Evolutionary conservation across 2,797 vertebrate species (phyloP).

Genomic region (Pipistrellus nathusii): DNA sequence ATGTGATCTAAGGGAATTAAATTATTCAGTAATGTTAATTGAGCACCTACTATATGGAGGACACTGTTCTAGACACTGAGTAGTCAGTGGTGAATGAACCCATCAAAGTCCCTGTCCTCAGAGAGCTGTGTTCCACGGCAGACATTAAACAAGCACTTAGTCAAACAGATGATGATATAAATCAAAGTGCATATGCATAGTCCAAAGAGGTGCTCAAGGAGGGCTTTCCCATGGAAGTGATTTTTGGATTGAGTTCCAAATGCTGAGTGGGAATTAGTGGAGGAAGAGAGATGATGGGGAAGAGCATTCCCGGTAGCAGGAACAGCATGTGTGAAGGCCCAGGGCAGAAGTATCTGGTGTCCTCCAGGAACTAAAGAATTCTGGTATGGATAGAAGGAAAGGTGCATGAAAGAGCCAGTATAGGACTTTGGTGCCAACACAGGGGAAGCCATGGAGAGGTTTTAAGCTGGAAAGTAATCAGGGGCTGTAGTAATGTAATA

Average conservation of each 20-base stretch:
- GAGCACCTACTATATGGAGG: neutral
- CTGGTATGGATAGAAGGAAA: neutral
- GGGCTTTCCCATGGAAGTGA: slow-evolving; percentile 2
- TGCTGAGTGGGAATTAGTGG: neutral
- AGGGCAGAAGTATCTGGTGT: neutral
- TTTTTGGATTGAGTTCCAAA: neutral
- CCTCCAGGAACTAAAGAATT: neutral
- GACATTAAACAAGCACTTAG: neutral
- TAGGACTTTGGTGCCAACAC: neutral
- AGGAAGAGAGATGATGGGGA: neutral
- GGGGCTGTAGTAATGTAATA: neutral
- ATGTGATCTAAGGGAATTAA: neutral
- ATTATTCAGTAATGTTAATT: neutral
- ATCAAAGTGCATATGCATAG: neutral
- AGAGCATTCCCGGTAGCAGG: neutral
- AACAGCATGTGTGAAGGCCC: neutral
- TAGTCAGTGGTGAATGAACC: neutral
- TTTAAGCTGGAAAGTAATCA: neutral
- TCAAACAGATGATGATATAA: neutral
- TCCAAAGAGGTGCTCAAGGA: neutral
- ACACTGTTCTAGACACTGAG: neutral
- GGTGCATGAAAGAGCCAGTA: neutral
- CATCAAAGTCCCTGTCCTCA: neutral
- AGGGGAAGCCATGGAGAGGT: neutral
- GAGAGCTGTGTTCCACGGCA: neutral